Base-by-base conservation (phyloP, 2,797 vertebrate genomes). In the Knipowitschia caucasica region DNA sequence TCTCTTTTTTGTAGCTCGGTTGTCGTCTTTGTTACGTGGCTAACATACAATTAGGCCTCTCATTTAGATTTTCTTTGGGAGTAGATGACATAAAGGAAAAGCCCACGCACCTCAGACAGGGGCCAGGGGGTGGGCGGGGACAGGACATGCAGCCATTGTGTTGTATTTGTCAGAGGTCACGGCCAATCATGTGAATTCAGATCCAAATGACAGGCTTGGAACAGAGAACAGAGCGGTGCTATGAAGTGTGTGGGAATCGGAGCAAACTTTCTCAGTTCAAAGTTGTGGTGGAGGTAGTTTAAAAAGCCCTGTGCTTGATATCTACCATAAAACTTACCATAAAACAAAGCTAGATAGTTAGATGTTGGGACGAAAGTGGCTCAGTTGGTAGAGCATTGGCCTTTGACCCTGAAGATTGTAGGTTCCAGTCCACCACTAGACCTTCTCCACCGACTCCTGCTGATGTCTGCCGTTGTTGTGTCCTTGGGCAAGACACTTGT, bases 21-120 rank as follows among this genome's bases (percentile, higher is more conserved):
- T 33, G 44, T 25, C 56, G 29, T 34, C 60, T 82, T 73, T 81
- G 71, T 86, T 75, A 69, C 61, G 71, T 38, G 53, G 34, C 55
- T 64, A 77, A 80, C 52, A 11, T 77, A 59, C 77, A 78, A 83
- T 83, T 84, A 75, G 69, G 46, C 73, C 64, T 67, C 59, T 69
- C 50, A 73, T 80, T 76, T 72, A 53, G 40, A 24, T 54, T 50
- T n/a, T 59, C 43, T 76, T 65, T 70, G 62, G 59, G 69, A 39
- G 14, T 15, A 70, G 72, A 85, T 70, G 64, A 59, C 72, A 69
- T 66, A 36, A 51, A 14, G 69, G 17, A 68, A 62, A 38, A 18
- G 40, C 9, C 39, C 23, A 40, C 23, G 35, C 56, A 54, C 52
- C 21, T 64, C 18, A 69, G 57, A 67, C 71, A 74, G 69, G 64